phyloP scores from a whole-genome alignment of 2,797 vertebrate species.

The Spizella passerina region DNA sequence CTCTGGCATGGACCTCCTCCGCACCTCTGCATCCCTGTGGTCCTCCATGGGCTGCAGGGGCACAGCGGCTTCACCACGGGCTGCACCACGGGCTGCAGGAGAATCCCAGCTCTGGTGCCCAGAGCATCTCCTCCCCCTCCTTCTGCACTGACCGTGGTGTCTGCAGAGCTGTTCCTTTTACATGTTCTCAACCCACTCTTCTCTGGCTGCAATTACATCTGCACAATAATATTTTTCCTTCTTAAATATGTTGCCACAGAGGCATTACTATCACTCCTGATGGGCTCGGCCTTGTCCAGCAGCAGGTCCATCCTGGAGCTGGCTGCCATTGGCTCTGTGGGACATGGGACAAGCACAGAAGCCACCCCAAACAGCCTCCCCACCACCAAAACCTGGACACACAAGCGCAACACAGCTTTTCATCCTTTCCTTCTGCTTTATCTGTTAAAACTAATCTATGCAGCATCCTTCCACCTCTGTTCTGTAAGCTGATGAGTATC shows the following conservation, averaged over 20 bases:
- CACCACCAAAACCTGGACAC: not conserved
- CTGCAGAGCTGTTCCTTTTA: not conserved
- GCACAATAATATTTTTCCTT: not conserved
- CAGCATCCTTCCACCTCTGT: not conserved
- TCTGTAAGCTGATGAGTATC: not conserved
- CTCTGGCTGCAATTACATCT: not conserved
- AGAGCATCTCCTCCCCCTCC: too few relatives aligned
- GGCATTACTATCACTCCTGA: not conserved
- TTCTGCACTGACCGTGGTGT: not conserved
- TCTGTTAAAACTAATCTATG: not conserved
- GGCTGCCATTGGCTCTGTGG: not conserved
- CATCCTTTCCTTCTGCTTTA: not conserved
- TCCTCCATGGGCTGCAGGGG: too few relatives aligned
- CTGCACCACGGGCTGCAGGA: too few relatives aligned
- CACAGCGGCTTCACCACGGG: too few relatives aligned
- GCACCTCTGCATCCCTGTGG: too few relatives aligned
- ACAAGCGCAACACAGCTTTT: not conserved
- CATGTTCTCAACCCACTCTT: not conserved
- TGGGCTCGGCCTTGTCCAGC: fast-evolving
- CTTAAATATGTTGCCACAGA: not conserved
- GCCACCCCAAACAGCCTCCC: not conserved
- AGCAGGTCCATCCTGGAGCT: not conserved
- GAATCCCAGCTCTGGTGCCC: too few relatives aligned
- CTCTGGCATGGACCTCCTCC: too few relatives aligned
- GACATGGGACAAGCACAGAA: not conserved